Base-by-base conservation (phyloP, 2,888 invertebrate species). In the Eledona agricola region DNA sequence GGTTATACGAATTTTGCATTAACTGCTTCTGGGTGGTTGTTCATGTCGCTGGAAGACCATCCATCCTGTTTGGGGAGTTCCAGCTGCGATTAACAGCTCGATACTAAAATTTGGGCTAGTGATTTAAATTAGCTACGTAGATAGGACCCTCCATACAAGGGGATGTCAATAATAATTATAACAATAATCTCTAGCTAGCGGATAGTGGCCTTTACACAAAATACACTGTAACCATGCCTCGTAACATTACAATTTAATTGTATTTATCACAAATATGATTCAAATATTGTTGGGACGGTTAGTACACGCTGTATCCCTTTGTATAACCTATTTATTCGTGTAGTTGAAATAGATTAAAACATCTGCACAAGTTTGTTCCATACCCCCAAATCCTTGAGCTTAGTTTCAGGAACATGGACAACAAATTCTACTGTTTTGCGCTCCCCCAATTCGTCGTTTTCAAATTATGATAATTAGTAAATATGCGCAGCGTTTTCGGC, bases 131-230 rank as follows among this genome's bases (percentile, higher is more conserved):
- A 70, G 68, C 67, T 65, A 53, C 60, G 59, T 69, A 69, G 64
- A 59, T 68, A 65, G 53, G 53, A 50, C 70, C 70, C 71, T 72
- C 70, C 72, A 70, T 73, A 73, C 72, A 72, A 70, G 71, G 70
- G 70, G 57, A 57, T 52, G 60, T 64, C 54, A 60, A 60, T 63
- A 25, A 26, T 28, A n/a, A n/a, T n/a, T n/a, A 26, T 62, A 59
- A 59, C 53, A 60, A 57, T 66, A 59, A 56, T 60, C 59, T 57
- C 62, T 69, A 67, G 68, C 62, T 69, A 67, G 68, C 55, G 47
- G 60, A 67, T 72, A 73, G 73, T 71, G 72, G 72, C 72, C 72
- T 73, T 73, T 68, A 62, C 64, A 60, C 2, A 45, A 11, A 35
- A 35, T 25, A 67, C 62, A 60, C 60, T 62, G 55, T 67, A 67